Evolutionary conservation across 2,113 vertebrate species (phyloP).

Genomic region (Pygoscelis adeliae): DNA sequence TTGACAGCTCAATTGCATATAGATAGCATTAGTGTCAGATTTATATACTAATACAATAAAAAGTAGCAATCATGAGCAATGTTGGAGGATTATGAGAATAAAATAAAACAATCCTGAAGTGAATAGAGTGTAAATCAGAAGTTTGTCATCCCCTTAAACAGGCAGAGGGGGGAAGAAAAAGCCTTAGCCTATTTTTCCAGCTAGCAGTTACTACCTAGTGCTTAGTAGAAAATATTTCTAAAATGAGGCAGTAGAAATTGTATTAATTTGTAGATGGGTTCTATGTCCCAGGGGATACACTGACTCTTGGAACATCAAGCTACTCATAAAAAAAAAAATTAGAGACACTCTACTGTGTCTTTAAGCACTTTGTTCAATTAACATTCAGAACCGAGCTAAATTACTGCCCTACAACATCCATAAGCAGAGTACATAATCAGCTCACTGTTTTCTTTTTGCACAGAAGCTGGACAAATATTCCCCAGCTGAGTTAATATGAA

Average conservation of each 20-base stretch:
- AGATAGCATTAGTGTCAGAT: neutral
- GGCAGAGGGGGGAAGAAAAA: neutral
- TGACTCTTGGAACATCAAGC: neutral
- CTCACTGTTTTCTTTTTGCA: neutral
- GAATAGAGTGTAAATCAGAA: neutral
- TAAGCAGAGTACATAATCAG: neutral
- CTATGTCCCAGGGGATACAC: neutral
- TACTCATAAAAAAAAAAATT: neutral
- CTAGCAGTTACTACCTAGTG: neutral
- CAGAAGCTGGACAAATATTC: neutral
- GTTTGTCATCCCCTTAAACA: neutral
- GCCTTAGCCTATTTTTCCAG: neutral
- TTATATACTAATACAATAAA: neutral
- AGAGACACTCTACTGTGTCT: neutral
- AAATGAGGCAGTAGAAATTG: neutral
- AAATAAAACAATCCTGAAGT: neutral
- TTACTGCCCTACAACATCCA: neutral
- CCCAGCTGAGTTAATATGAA: neutral
- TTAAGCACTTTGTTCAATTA: slow-evolving; percentile 23
- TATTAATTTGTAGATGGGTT: neutral
- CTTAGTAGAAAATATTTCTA: neutral
- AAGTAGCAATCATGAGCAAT: neutral
- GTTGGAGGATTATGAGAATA: neutral
- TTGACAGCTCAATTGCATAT: neutral
- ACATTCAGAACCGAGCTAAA: neutral